Percentiles rank a stretch among this genome's conserved stretches.
These are phyloP conservation scores for Cyrtodaria siliqua DNA, from an alignment of 2,888 invertebrate species.

Conservation along the genomic window DNA sequence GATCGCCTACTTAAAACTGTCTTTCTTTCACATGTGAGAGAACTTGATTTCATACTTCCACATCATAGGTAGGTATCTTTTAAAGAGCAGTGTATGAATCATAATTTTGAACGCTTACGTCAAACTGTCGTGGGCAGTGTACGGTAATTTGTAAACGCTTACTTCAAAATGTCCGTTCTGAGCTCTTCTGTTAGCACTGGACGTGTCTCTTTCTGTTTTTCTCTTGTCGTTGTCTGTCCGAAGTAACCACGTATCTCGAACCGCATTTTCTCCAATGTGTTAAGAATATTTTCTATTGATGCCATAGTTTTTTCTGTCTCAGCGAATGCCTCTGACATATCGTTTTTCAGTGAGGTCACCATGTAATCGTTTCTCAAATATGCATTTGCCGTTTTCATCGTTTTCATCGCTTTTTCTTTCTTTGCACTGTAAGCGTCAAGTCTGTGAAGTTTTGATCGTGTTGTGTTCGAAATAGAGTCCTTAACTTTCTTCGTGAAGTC, in stretches of 20 bases:
- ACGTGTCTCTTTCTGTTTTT: neutral
- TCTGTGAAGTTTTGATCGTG: slow-evolving; percentile 9
- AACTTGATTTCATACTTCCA: no score
- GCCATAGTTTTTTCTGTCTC: slow-evolving; percentile 20
- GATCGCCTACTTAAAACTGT: no score
- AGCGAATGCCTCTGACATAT: slow-evolving; percentile 14
- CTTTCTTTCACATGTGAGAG: no score
- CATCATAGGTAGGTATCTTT: no score
- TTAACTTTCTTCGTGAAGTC: neutral
- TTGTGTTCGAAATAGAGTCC: slow-evolving; percentile 6
- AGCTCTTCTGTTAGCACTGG: neutral
- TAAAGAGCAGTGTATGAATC: no score
- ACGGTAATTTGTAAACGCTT: no score
- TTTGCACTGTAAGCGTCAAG: slow-evolving; percentile 4
- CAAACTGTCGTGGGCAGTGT: no score
- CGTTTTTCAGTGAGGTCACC: slow-evolving; percentile 8
- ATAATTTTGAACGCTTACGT: no score
- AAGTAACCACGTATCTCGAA: slow-evolving; percentile 36
- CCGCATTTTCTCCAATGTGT: slow-evolving; percentile 32
- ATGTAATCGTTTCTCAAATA: slow-evolving; percentile 5
- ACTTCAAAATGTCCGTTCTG: slow-evolving; percentile 14
- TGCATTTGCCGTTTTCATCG: neutral
- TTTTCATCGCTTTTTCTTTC: neutral
- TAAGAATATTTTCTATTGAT: slow-evolving; percentile 2
- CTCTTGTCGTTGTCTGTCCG: slow-evolving; percentile 14